Evolutionary conservation across 2,797 vertebrate species (phyloP).

Genomic region (Danio choprae): DNA sequence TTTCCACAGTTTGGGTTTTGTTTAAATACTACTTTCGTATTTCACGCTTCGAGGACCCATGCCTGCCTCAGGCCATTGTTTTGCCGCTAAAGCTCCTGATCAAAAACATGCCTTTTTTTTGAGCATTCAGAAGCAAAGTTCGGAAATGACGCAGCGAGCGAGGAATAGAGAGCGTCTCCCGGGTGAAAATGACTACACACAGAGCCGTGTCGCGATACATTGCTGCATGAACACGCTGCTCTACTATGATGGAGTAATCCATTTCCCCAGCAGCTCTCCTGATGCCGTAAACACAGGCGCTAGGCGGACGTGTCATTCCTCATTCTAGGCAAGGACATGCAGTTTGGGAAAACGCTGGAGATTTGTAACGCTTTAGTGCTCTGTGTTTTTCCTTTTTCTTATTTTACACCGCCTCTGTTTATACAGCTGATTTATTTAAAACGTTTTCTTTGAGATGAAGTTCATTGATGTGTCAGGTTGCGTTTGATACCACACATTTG

Average conservation of each 20-base stretch:
- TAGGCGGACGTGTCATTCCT: constrained; percentile 77
- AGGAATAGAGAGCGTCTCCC: constrained; percentile 68
- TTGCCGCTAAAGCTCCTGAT: constrained; percentile 24
- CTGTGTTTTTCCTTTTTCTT: constrained; percentile 58
- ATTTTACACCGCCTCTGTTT: constrained; percentile 74
- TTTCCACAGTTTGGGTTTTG: constrained; percentile 15
- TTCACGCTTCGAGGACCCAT: background rate
- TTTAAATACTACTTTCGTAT: constrained; percentile 25
- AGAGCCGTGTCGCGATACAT: constrained; percentile 76
- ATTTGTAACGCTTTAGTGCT: constrained; percentile 81
- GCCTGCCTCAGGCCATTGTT: constrained; percentile 28
- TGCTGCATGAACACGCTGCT: constrained; percentile 69
- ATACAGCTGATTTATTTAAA: constrained; percentile 81
- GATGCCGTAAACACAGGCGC: constrained; percentile 83
- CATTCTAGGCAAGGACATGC: constrained; percentile 65
- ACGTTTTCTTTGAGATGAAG: constrained; percentile 75
- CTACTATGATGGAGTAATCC: constrained; percentile 80
- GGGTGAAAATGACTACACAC: constrained; percentile 82
- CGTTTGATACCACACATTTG: constrained; percentile 79
- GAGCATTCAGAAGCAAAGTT: constrained; percentile 52
- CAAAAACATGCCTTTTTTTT: constrained; percentile 59
- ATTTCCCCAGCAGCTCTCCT: constrained; percentile 80
- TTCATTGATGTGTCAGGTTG: constrained; percentile 78
- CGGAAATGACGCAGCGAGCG: constrained; percentile 20
- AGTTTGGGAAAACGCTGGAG: constrained; percentile 71